A percentile compares a stretch with the other conserved stretches of the same genome.
These are phyloP conservation scores for Megamerina dolium DNA, from an alignment of 2,888 invertebrate genomes.

Conservation along the genomic window DNA sequence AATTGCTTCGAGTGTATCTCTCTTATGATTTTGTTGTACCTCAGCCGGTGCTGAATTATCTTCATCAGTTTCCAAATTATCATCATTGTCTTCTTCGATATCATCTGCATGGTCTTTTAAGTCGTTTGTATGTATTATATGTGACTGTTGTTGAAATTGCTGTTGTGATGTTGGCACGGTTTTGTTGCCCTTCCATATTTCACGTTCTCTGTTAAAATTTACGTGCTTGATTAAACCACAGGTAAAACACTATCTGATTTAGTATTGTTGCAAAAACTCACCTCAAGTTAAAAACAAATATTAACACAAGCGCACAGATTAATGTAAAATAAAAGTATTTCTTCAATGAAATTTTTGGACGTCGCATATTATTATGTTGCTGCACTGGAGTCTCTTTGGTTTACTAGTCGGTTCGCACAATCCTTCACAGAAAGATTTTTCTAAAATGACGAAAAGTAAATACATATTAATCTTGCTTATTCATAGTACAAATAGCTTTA, in stretches of 20 bases:
- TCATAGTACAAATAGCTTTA: too few species aligned
- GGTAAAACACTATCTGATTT: background rate
- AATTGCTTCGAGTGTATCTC: too few species aligned
- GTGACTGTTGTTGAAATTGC: conserved; percentile 6
- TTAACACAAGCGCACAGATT: conserved; percentile 51
- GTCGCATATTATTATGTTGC: conserved; percentile 46
- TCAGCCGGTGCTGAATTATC: too few species aligned
- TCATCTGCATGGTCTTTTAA: too few species aligned
- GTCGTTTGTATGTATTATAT: too few species aligned
- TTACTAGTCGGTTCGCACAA: background rate
- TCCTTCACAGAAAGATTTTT: too few species aligned
- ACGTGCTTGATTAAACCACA: background rate
- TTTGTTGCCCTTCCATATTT: conserved; percentile 47
- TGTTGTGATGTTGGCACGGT: conserved; percentile 24
- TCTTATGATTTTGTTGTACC: too few species aligned
- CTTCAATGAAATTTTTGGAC: conserved; percentile 55
- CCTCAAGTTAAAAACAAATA: conserved; percentile 54
- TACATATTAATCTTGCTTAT: too few species aligned
- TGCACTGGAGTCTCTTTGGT: background rate
- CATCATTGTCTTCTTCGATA: too few species aligned
- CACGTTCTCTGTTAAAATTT: conserved; percentile 35
- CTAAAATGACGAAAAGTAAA: too few species aligned
- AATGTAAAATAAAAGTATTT: conserved; percentile 55
- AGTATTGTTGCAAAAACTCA: conserved; percentile 27
- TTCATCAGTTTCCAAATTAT: conserved; percentile 10